phyloP scores from a whole-genome alignment of 1,140 invertebrate species.

The Heliconius hewitsoni region DNA sequence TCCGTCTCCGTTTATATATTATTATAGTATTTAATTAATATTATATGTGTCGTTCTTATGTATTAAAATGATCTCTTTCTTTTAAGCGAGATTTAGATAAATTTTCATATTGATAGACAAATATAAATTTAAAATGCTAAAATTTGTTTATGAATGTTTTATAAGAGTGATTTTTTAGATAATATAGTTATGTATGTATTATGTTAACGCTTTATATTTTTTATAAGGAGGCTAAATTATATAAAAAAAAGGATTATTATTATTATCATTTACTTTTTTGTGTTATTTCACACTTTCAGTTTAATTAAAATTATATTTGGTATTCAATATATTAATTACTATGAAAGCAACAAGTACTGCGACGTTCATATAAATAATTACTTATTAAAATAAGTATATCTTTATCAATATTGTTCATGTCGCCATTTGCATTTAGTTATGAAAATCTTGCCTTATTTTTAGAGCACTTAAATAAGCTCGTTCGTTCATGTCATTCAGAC shows the following conservation, averaged over 20 bases:
- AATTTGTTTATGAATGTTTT: neutral
- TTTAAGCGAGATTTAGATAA: constrained; percentile 13
- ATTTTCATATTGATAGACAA: neutral
- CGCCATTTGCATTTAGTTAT: neutral
- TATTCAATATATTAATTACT: neutral
- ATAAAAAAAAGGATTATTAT: neutral
- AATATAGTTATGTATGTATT: neutral
- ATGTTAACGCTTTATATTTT: neutral
- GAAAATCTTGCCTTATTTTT: neutral
- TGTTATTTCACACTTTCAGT: neutral
- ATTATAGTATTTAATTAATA: neutral
- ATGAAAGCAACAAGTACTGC: neutral
- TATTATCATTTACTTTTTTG: neutral
- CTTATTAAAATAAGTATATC: constrained; percentile 1
- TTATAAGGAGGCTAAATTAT: neutral
- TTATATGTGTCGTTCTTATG: constrained; percentile 19
- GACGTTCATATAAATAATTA: neutral
- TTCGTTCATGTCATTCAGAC: neutral
- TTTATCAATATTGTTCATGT: neutral
- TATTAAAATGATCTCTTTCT: constrained; percentile 28
- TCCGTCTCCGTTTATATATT: neutral
- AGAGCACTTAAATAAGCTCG: neutral
- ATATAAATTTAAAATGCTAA: neutral
- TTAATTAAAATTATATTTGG: neutral
- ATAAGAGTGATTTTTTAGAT: neutral